Evolutionary conservation across 2,113 vertebrate genomes (phyloP), one percentile per base, ranked within the genome.

Genomic region (Galbula dea): DNA sequence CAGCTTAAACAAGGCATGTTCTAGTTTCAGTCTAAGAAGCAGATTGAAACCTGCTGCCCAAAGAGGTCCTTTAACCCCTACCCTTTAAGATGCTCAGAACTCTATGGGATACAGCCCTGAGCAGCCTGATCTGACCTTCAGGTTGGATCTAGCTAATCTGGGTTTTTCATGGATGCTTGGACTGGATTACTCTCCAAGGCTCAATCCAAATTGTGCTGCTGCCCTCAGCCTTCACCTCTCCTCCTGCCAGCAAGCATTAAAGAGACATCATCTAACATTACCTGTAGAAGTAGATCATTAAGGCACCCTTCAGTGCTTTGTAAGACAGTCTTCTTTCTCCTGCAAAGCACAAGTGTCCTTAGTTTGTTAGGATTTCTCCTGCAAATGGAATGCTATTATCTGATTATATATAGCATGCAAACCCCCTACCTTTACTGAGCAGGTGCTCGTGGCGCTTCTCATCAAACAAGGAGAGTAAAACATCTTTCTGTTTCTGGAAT

Each of bases 201-300:
- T 39, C 3, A 3, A 69, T 80, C 43, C 51, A 90, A 66, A 55
- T 46, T 26, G 10, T 46, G 29, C 59, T 62, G 23, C 57, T 77
- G 9, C 34, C 46, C 37, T 51, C 39, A 58, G 54, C 73, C 68
- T 66, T 77, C 51, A 30, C 37, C 21, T 57, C 27, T 55, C 43
- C 66, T 66, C 22, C 54, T 76, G 36, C 19, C 81, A 62, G 15
- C 26, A 63, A 59, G n/a, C 32, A 54, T 8, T 72, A 57, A 21
- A 36, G 16, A 30, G 55, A 14, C 3, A 16, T 22, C 13, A n/a
- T 49, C 22, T 41, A 61, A 7, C 7, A 5, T 68, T 97, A 99
- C 99, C 99, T 99, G 98, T 99, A 99, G 97, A 99, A 99, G 94
- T 99, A 98, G 91, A 99, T 99, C 99, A 99, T 99, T 93, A 99